Evolutionary conservation across 2,113 vertebrate species (phyloP).

Genomic region (Syngnathus scovelli): DNA sequence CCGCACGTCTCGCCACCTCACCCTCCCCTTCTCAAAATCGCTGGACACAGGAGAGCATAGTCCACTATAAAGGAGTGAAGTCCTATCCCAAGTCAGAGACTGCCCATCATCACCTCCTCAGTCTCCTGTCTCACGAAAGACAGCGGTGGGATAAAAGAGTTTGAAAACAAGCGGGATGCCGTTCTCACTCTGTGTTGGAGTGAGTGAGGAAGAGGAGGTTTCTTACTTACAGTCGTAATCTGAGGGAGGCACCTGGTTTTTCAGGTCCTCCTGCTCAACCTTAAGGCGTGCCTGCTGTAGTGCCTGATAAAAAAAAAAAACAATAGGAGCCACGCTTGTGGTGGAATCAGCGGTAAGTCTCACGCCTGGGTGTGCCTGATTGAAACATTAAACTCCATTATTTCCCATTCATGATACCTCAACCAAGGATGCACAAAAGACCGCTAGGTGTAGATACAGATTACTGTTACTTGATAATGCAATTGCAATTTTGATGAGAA

Average conservation of each 20-base stretch:
- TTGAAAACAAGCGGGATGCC: neutral
- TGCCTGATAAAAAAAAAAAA: constrained; percentile 26
- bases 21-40: constrained; percentile 43
- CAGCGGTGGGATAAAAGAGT: neutral
- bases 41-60: constrained; percentile 58
- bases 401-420: neutral
- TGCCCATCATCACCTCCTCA: no score
- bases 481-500: neutral
- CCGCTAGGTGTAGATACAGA: neutral
- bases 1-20: neutral
- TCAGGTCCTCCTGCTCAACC: constrained; percentile 64
- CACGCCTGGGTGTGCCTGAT: neutral
- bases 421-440: neutral
- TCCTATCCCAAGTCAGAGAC: neutral
- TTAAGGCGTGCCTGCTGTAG: constrained; percentile 49
- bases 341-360: neutral
- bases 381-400: neutral
- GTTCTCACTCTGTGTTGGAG: neutral
- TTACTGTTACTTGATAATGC: no score
- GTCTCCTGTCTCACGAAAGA: no score
- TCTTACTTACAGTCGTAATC: constrained; percentile 42
- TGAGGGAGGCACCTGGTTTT: constrained; percentile 69
- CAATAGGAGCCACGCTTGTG: neutral
- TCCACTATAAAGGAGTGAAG: constrained; percentile 37
- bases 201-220: constrained; percentile 24